A percentile compares a stretch with the other conserved stretches of the same genome.
Conservation (phyloP, 2,113 vertebrate species). For the Forbesichthys papilliferus region DNA sequence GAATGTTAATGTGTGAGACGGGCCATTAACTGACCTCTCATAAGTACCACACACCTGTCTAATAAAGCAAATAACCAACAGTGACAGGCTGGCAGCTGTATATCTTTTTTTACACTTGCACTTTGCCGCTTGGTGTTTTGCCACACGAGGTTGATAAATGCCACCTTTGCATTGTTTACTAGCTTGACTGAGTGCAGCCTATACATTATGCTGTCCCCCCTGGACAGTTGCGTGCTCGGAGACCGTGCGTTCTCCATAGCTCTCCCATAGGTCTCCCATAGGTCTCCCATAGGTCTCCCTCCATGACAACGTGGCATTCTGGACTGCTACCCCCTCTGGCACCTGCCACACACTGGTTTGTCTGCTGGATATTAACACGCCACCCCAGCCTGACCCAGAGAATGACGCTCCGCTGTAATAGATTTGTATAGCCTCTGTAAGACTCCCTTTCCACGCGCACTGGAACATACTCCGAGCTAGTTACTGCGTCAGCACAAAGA, state of each 20-base stretch:
- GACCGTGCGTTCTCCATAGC: background rate
- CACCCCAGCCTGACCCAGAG: constrained; percentile 34
- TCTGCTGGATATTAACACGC: constrained; percentile 68
- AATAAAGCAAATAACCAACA: background rate
- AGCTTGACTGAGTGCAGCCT: constrained; percentile 60
- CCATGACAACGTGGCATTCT: background rate
- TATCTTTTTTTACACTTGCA: constrained; percentile 15
- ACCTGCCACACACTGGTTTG: constrained; percentile 47
- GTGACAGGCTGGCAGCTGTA: constrained; percentile 12
- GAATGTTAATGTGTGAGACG: constrained; percentile 17
- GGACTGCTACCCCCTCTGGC: constrained; percentile 13
- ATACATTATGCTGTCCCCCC: constrained; percentile 29
- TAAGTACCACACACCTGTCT: constrained; percentile 11
- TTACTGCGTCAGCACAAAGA: too few relatives aligned
- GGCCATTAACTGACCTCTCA: constrained; percentile 29
- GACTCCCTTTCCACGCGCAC: background rate
- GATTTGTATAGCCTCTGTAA: constrained; percentile 5
- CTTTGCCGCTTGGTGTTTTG: constrained; percentile 38
- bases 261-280: too few relatives aligned
- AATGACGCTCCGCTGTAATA: constrained; percentile 49
- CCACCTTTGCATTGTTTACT: constrained; percentile 61
- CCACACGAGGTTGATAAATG: constrained; percentile 36
- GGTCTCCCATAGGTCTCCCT: background rate
- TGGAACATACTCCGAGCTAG: background rate
- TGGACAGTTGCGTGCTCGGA: too few relatives aligned